Percentiles rank a stretch among this genome's conserved stretches.
Conservation (phyloP, 2,888 invertebrate species). For the Rotaria sp. region DNA sequence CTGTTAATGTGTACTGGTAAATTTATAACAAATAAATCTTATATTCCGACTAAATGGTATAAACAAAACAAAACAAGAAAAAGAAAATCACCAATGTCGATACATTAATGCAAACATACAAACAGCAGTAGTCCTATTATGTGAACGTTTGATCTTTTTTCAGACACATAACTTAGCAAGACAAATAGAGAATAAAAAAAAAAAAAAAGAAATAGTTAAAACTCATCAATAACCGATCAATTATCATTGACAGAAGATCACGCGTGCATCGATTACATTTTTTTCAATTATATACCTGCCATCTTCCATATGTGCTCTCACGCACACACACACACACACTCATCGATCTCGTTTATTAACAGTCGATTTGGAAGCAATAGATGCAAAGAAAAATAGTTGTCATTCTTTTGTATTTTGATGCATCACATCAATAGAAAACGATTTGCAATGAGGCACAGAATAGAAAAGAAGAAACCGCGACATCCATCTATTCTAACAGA, state of each 20-base stretch:
- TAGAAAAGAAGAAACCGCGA: slow-evolving; percentile 15
- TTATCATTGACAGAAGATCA: slow-evolving; percentile 22
- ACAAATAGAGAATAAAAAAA: not conserved
- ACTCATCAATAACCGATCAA: slow-evolving; percentile 22
- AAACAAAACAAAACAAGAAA: not conserved
- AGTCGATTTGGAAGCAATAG: slow-evolving; percentile 18
- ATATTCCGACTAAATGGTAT: not conserved
- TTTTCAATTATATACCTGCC: slow-evolving; percentile 24
- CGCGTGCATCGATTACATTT: slow-evolving; percentile 22
- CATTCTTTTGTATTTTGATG: slow-evolving; percentile 19
- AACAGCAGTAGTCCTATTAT: slow-evolving; percentile 19
- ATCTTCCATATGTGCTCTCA: slow-evolving; percentile 17
- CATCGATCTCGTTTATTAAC: slow-evolving; percentile 24
- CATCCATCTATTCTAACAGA: slow-evolving; percentile 5
- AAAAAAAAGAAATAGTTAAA: not conserved
- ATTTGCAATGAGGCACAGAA: slow-evolving; percentile 15
- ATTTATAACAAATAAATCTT: slow-evolving; percentile 8
- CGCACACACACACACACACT: not conserved
- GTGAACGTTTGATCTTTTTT: not conserved
- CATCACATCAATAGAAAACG: slow-evolving; percentile 23
- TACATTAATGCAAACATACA: slow-evolving; percentile 22
- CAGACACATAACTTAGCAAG: slow-evolving; percentile 9
- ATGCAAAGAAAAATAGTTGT: slow-evolving; percentile 13
- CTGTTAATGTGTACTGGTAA: not conserved
- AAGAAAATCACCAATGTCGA: not conserved